These are phyloP conservation scores for Ramphastos sulfuratus DNA, from an alignment of 2,113 vertebrate genomes.

Conservation along the genomic window DNA sequence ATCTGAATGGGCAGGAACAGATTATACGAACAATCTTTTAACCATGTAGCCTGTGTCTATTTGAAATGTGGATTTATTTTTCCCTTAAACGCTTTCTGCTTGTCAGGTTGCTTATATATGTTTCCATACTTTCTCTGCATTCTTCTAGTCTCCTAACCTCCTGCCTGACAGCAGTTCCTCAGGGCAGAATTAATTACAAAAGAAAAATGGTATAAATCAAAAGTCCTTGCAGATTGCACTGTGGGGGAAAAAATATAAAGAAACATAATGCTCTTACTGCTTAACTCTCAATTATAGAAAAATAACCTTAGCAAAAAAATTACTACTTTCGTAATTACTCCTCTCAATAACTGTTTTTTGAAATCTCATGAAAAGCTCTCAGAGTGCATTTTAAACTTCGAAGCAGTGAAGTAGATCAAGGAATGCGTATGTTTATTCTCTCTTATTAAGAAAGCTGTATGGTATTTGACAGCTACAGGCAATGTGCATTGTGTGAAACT, in stretches of 20 bases:
- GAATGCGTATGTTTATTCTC: constrained; percentile 24
- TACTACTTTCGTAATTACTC: constrained; percentile 10
- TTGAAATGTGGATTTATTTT: neutral
- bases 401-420: constrained; percentile 45
- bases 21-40: neutral
- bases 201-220: neutral
- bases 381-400: constrained; percentile 35
- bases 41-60: neutral
- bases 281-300: constrained; percentile 39
- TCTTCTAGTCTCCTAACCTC: neutral
- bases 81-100: neutral
- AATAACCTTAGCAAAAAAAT: neutral
- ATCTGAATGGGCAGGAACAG: neutral
- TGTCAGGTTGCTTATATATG: neutral
- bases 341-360: constrained; percentile 13
- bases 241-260: neutral
- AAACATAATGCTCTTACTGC: neutral
- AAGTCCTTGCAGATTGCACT: neutral
- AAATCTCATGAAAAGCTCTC: constrained; percentile 23
- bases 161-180: neutral
- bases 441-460: constrained; percentile 18
- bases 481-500: constrained; percentile 43
- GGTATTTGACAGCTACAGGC: constrained; percentile 33
- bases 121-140: neutral
- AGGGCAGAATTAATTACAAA: neutral